These are phyloP conservation scores for Cremastinae sp. DNA, from an alignment of 2,888 invertebrate species.

Conservation along the genomic window DNA sequence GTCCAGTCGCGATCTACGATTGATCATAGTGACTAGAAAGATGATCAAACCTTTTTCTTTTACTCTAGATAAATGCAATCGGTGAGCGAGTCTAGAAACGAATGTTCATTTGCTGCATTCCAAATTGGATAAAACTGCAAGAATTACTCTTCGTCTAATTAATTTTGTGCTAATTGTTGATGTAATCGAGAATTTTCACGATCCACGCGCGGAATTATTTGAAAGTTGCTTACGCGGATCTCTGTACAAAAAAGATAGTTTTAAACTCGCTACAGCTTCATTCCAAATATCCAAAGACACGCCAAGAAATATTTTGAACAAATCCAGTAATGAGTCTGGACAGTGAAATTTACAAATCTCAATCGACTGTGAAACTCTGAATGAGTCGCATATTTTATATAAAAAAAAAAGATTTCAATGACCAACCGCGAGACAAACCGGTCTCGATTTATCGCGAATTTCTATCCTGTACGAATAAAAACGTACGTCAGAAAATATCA, in stretches of 20 bases:
- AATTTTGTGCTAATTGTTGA: conserved; percentile 15
- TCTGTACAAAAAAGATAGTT: not conserved
- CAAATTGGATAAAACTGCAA: conserved; percentile 1
- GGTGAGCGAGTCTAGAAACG: conserved; percentile 17
- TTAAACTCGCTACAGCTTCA: not conserved
- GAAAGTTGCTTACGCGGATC: not conserved
- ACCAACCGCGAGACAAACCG: conserved; percentile 6
- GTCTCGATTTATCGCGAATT: not conserved
- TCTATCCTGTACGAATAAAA: not conserved
- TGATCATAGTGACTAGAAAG: conserved; percentile 20
- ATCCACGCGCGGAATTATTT: not conserved
- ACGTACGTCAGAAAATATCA: not conserved
- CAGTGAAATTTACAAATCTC: not conserved
- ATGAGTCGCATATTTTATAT: not conserved
- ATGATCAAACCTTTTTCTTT: conserved; percentile 5
- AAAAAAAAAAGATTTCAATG: conserved; percentile 24
- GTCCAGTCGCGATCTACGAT: conserved; percentile 11
- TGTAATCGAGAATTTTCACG: conserved; percentile 14
- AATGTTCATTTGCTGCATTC: not conserved
- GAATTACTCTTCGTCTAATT: conserved; percentile 3
- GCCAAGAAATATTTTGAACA: not conserved
- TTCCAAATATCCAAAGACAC: not conserved
- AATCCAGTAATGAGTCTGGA: not conserved
- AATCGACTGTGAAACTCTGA: not conserved
- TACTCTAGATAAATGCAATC: conserved; percentile 22